Base-by-base conservation (phyloP, 1,140 invertebrate genomes). In the Euborellia annulipes region DNA sequence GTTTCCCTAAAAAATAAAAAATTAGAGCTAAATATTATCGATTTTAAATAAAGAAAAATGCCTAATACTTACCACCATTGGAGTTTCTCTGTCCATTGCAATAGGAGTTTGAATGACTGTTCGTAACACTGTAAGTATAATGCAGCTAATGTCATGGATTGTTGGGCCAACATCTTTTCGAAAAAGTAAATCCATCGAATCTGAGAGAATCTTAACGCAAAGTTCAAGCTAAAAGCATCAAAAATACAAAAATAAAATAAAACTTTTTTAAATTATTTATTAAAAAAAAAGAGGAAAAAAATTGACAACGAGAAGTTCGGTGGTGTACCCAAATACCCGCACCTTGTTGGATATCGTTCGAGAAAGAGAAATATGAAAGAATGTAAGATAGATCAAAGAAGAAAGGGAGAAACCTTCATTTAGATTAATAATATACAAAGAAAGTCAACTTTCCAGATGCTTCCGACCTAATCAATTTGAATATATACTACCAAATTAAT, bases 171-270 rank as follows among this genome's bases (percentile, higher is more conserved):
- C 72, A 21, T 76, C 72, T 19, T 61, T 59, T 2, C 71, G 66
- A 53, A 82, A 84, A n/a, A 94, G 70, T 20, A 86, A 63, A 45
- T 90, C 78, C 63, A 96, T 70, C 22, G 94, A 81, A 54, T 95
- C 88, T 52, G 83, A 81, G 46, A 96, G 66, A 14, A 94, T 87
- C 60, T 83, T 84, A 34, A 93, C 79, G 63, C 89, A 93, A 39
- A 90, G 68, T 60, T 86, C 82, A 56, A 89, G 75, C 82, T 95
- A 57, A 18, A 54, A 54, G 32, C 45, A 48, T 4, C n/a, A 16
- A n/a, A 17, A 6, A 6, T 8, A 38, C 4, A 20, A 39, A 18
- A 3, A 3, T 18, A 3, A n/a, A n/a, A n/a, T n/a, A n/a, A n/a
- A n/a, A n/a, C n/a, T n/a, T n/a, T n/a, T n/a, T n/a, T n/a, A n/a